phyloP scores from a whole-genome alignment of 2,113 vertebrate genomes.

The Colaptes auratus region DNA sequence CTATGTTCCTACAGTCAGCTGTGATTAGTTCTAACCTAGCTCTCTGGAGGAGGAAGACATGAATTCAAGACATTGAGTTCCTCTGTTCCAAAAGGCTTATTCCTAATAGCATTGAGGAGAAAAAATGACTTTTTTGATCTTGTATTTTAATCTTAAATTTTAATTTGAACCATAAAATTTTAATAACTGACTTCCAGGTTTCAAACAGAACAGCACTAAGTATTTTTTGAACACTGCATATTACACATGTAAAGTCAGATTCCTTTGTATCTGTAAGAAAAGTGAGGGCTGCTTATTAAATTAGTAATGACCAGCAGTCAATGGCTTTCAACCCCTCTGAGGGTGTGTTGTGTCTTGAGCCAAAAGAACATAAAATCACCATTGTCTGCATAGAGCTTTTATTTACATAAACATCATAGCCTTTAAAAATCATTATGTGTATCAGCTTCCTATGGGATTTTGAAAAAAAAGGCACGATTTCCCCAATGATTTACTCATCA shows the following conservation, averaged over 20 bases:
- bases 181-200: conserved; percentile 80
- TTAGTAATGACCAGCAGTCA: conserved; percentile 77
- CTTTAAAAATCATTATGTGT: conserved; percentile 5
- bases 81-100: conserved; percentile 79
- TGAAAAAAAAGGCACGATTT: conserved; percentile 25
- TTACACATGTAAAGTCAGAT: conserved; percentile 80
- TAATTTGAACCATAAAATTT: conserved; percentile 82
- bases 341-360: conserved; percentile 29
- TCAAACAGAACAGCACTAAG: conserved; percentile 78
- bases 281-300: conserved; percentile 78
- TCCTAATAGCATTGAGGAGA: conserved; percentile 67
- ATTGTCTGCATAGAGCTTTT: neutral
- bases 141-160: conserved; percentile 84
- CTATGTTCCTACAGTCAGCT: conserved; percentile 47
- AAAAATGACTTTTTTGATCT: conserved; percentile 78
- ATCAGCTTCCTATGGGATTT: neutral
- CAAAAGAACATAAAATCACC: conserved; percentile 61
- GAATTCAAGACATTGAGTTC: conserved; percentile 68
- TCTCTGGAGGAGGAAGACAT: conserved; percentile 67
- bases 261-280: conserved; percentile 71
- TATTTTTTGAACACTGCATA: conserved; percentile 71
- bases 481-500: conserved; percentile 5
- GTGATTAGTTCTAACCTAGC: conserved; percentile 71
- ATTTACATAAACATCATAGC: conserved; percentile 48
- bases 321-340: conserved; percentile 56